phyloP scores from a whole-genome alignment of 1,140 invertebrate genomes.

The Pollicipes pollicipes region DNA sequence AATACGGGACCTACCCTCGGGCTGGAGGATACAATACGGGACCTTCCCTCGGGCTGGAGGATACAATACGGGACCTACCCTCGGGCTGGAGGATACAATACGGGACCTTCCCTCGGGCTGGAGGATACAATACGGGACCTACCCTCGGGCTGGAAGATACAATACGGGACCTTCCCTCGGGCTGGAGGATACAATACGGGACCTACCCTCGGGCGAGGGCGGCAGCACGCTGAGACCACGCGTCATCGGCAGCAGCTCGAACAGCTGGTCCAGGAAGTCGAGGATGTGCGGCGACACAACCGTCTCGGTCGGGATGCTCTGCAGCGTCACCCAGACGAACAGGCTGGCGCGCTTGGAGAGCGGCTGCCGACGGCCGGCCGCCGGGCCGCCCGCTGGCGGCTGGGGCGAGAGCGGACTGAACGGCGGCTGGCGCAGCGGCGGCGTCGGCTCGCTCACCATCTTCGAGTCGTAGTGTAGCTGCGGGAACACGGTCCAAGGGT shows the following conservation, averaged over 20 bases:
- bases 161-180: too few species aligned
- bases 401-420: neutral
- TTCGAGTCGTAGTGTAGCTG: constrained; percentile 24
- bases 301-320: constrained; percentile 88
- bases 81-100: too few species aligned
- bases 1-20: too few species aligned
- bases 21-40: too few species aligned
- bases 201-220: neutral
- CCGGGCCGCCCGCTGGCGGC: too few species aligned
- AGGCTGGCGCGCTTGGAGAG: constrained; percentile 71
- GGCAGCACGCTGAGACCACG: neutral
- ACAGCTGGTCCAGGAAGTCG: constrained; percentile 82
- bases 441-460: constrained; percentile 13
- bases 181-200: too few species aligned
- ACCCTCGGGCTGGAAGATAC: too few species aligned
- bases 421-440: neutral
- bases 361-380: neutral
- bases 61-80: too few species aligned
- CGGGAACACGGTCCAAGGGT: too few species aligned
- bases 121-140: too few species aligned
- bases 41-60: too few species aligned
- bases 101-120: too few species aligned
- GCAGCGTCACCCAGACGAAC: constrained; percentile 87
- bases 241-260: constrained; percentile 71
- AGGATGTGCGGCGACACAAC: constrained; percentile 86